Percentiles rank a stretch among this genome's conserved stretches.
These are phyloP conservation scores for Prunella himalayana DNA, from an alignment of 2,113 vertebrate genomes.

Conservation along the genomic window DNA sequence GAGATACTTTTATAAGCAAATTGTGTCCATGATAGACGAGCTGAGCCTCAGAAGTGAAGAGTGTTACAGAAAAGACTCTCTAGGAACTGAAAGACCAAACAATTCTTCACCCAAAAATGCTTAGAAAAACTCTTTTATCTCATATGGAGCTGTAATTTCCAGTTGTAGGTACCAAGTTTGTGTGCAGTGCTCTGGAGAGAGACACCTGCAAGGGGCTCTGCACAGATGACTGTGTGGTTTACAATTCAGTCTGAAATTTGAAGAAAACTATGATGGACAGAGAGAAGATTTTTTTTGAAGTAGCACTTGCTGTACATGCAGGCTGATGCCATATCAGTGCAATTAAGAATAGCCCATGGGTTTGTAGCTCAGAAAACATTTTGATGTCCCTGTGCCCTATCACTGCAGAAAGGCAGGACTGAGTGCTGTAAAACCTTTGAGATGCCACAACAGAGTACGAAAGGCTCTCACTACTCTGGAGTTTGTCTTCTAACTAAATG, in stretches of 20 bases:
- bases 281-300: not conserved
- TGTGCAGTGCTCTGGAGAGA: not conserved
- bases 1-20: not conserved
- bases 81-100: not conserved
- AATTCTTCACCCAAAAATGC: not conserved
- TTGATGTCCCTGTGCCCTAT: not conserved
- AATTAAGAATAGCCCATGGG: not conserved
- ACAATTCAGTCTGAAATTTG: not conserved
- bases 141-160: not conserved
- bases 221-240: not conserved
- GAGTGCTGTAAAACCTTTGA: not conserved
- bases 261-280: not conserved
- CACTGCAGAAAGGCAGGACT: not conserved
- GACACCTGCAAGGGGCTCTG: not conserved
- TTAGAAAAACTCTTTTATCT: not conserved
- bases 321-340: not conserved
- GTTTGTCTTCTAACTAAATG: not conserved
- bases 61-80: accelerated
- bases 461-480: not conserved
- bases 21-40: not conserved
- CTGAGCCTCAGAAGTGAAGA: not conserved
- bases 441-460: accelerated
- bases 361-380: not conserved
- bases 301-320: not conserved
- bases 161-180: not conserved